Conservation (phyloP, 2,113 vertebrate genomes). For the Tretioscincus oriximinensis region DNA sequence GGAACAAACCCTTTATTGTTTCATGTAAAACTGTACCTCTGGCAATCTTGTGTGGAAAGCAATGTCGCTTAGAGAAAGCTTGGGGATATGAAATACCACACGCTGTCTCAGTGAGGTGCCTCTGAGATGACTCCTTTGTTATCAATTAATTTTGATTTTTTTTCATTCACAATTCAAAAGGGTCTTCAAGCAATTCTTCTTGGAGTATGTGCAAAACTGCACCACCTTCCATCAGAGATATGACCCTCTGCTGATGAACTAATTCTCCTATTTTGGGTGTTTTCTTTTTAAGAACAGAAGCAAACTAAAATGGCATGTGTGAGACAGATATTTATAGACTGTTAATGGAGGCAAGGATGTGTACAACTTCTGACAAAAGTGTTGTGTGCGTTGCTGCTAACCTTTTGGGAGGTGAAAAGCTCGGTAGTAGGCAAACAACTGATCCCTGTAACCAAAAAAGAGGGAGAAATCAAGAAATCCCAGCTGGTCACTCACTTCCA, state of each 20-base stretch:
- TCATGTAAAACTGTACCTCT: no score
- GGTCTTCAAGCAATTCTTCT: constrained; percentile 16
- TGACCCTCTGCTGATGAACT: constrained; percentile 28
- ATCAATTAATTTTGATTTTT: no score
- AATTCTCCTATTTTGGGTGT: constrained; percentile 44
- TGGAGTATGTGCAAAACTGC: constrained; percentile 42
- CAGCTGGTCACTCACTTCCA: constrained; percentile 24
- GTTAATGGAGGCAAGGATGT: constrained; percentile 55
- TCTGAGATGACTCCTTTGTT: no score
- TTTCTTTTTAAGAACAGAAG: constrained; percentile 43
- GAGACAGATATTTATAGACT: constrained; percentile 68
- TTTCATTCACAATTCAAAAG: constrained; percentile 50
- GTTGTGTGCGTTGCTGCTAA: constrained; percentile 47
- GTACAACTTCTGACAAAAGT: constrained; percentile 9
- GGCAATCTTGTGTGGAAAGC: no score
- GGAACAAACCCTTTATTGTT: no score
- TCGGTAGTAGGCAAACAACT: constrained; percentile 31
- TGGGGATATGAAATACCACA: no score
- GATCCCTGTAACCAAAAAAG: constrained; percentile 17
- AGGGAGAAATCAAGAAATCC: constrained; percentile 19
- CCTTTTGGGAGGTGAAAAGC: constrained; percentile 36
- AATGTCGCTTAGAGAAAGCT: no score
- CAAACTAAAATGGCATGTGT: constrained; percentile 50
- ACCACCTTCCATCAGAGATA: constrained; percentile 24
- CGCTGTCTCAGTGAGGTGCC: no score